phyloP scores from a whole-genome alignment of 2,888 invertebrate species.

The Ochropleura leucogaster region DNA sequence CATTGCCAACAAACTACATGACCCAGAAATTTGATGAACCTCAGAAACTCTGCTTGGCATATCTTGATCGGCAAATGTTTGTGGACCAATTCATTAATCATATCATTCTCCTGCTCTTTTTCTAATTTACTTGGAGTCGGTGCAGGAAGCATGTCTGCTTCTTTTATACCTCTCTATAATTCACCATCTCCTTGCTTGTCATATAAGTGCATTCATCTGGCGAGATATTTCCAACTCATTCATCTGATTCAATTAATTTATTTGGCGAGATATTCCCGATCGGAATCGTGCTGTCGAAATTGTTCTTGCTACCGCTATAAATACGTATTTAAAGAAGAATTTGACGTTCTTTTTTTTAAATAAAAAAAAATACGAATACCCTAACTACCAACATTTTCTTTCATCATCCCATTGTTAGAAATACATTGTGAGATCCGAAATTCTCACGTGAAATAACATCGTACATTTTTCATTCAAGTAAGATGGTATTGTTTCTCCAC shows the following conservation, averaged over 20 bases:
- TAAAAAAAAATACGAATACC: conserved; percentile 1
- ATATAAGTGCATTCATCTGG: too few species aligned
- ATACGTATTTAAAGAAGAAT: conserved; percentile 3
- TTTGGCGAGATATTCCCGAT: conserved; percentile 18
- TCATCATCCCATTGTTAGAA: conserved; percentile 16
- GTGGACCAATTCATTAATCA: not conserved
- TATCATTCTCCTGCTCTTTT: too few species aligned
- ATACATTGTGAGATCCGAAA: conserved; percentile 13
- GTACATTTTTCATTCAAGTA: conserved; percentile 39
- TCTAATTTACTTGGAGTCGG: too few species aligned
- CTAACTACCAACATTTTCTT: not conserved
- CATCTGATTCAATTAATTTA: not conserved
- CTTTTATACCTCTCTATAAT: too few species aligned
- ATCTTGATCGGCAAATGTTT: conserved; percentile 21
- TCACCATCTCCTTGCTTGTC: too few species aligned
- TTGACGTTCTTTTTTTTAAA: conserved; percentile 2
- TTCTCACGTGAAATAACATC: conserved; percentile 23
- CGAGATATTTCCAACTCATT: too few species aligned
- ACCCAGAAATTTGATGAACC: conserved; percentile 1
- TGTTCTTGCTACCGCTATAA: not conserved
- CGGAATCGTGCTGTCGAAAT: not conserved
- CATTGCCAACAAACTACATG: conserved; percentile 27
- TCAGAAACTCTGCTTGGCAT: not conserved
- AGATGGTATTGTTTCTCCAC: conserved; percentile 42
- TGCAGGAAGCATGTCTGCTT: too few species aligned